Base-by-base conservation (phyloP, 2,113 vertebrate species). In the Reinhardtius hippoglossoides region DNA sequence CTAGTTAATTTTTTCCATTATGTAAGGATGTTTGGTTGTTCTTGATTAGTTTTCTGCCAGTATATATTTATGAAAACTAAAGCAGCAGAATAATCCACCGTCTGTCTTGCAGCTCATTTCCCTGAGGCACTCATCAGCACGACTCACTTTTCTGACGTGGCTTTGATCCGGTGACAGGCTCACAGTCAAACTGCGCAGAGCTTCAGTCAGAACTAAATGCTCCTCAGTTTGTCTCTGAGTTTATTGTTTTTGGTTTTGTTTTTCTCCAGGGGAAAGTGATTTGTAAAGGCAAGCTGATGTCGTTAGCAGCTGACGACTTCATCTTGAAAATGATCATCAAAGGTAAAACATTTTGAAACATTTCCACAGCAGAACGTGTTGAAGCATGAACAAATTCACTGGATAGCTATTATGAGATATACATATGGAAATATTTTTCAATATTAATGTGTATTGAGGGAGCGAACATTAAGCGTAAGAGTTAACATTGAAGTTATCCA, bases 241-340 rank as follows among this genome's bases (percentile, higher is more conserved):
- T 20, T 4, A 21, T 0, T 46, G 26, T 52, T 60, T 31, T 64
- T 14, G 10, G 57, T 0, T 48, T 48, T 14, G 12, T 63, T 0
- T 50, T 48, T 59, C 67, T 75, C 1, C 73, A 95, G 94, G 94
- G 92, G 26, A 89, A 74, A 69, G 89, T 95, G 64, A 59, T 90
- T 74, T 78, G n/a, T 18, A 94, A 94, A 82, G 92, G 91, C 9
- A 91, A 88, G 0, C 81, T 94, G 84, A 85, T 93, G 74, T 81
- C 74, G 23, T 40, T 68, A 2, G 40, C 69, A 8, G 67, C 65
- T 35, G 64, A 84, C 40, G 56, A 78, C 67, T 88, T 73, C 54
- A 54, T 93, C 73, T 80, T 94, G 73, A 94, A 94, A 83, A 70
- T 76, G 23, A 80, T 93, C 76, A 87, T 95, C 42, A 80, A 88